phyloP scores from a whole-genome alignment of 2,797 vertebrate genomes.

The Danio jaintianensis region DNA sequence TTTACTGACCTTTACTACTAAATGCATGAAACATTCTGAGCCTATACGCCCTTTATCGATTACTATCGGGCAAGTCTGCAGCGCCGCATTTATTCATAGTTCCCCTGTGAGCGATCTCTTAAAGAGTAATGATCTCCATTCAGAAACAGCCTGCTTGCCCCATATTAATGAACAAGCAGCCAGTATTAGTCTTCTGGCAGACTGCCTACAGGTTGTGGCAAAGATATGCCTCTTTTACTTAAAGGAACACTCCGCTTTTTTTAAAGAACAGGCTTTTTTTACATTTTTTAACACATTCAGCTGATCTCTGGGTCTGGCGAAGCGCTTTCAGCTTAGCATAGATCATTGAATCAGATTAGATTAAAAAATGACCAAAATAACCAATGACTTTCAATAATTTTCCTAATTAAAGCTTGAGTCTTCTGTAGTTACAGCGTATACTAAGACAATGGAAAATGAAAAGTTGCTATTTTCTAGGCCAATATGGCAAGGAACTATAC shows the following conservation, averaged over 20 bases:
- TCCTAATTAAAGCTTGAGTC: too few species aligned
- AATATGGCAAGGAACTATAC: too few species aligned
- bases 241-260: neutral
- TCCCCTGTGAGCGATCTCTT: slow-evolving; percentile 15
- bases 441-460: too few species aligned
- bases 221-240: slow-evolving; percentile 20
- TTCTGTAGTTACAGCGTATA: too few species aligned
- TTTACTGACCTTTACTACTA: slow-evolving; percentile 29
- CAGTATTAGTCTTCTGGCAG: slow-evolving; percentile 7
- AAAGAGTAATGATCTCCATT: slow-evolving; percentile 32
- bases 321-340: too few species aligned
- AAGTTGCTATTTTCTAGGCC: too few species aligned
- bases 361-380: too few species aligned
- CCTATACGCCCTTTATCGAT: slow-evolving; percentile 9
- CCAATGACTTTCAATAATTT: too few species aligned
- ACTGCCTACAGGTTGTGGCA: neutral
- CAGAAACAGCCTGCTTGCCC: slow-evolving; percentile 5
- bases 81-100: slow-evolving; percentile 14
- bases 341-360: too few species aligned
- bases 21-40: slow-evolving; percentile 13
- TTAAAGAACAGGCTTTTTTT: too few species aligned
- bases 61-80: slow-evolving; percentile 1
- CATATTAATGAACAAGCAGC: slow-evolving; percentile 14
- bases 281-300: too few species aligned
- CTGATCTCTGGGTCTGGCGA: too few species aligned